A percentile compares a stretch with the other conserved stretches of the same genome.
Evolutionary conservation across 2,888 invertebrate genomes (phyloP).

Genomic region (Heliconius ethilla): DNA sequence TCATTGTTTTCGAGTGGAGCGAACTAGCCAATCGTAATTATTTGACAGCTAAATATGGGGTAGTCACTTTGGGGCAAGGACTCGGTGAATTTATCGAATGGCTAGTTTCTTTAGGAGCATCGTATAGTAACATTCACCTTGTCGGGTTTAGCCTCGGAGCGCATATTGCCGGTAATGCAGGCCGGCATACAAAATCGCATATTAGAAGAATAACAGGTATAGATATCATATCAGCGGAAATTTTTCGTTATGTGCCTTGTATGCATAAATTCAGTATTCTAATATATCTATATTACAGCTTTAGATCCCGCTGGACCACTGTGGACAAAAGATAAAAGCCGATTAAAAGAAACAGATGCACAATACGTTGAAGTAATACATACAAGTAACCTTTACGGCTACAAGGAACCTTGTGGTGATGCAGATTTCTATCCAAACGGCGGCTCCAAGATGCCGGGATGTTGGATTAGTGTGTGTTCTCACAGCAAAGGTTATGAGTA

Average conservation of each 20-base stretch:
- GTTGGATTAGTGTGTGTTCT: conserved; percentile 60
- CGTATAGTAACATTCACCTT: conserved; percentile 60
- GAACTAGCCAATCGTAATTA: conserved; percentile 24
- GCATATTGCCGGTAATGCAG: conserved; percentile 68
- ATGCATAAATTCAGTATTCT: neutral
- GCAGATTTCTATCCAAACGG: conserved; percentile 71
- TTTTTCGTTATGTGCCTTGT: neutral
- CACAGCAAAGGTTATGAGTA: conserved; percentile 61
- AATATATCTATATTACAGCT: conserved; percentile 49
- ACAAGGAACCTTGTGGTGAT: conserved; percentile 58
- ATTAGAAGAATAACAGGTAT: conserved; percentile 67
- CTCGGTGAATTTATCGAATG: conserved; percentile 27
- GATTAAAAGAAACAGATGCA: conserved; percentile 56
- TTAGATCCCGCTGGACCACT: conserved; percentile 70
- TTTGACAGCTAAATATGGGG: conserved; percentile 25
- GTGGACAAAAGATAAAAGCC: conserved; percentile 54
- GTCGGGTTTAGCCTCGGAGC: conserved; percentile 74
- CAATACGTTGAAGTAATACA: conserved; percentile 71
- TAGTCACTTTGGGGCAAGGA: conserved; percentile 13
- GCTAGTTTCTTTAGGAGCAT: conserved; percentile 28
- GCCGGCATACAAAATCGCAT: conserved; percentile 54
- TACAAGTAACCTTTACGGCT: conserved; percentile 63
- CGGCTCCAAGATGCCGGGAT: conserved; percentile 65
- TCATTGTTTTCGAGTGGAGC: conserved; percentile 31
- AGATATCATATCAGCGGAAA: neutral